Evolutionary conservation across 2,797 vertebrate species (phyloP).

Genomic region (Picus viridis): DNA sequence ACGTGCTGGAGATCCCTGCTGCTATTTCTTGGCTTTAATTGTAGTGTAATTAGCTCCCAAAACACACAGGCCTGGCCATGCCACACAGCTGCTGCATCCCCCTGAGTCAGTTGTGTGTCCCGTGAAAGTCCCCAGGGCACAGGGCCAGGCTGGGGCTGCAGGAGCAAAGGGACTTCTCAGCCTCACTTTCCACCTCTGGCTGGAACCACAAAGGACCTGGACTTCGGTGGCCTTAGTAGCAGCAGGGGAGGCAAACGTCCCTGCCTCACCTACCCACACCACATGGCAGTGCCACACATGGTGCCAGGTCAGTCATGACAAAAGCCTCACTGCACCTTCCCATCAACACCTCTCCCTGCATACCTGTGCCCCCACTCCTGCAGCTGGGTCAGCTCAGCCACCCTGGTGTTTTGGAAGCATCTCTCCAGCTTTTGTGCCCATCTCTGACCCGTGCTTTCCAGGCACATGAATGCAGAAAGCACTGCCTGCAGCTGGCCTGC

Average conservation of each 20-base stretch:
- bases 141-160: background rate
- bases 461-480: background rate
- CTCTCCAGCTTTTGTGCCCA: background rate
- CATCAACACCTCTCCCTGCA: background rate
- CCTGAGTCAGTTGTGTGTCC: background rate
- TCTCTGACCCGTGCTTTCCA: background rate
- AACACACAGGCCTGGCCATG: background rate
- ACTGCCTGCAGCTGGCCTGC: background rate
- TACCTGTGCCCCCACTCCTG: background rate
- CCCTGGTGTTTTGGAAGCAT: rapidly evolving
- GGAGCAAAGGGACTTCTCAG: background rate
- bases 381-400: background rate
- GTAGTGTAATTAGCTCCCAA: background rate
- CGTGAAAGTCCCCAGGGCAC: background rate
- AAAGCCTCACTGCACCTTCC: background rate
- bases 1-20: background rate
- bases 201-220: background rate
- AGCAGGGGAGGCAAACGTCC: background rate
- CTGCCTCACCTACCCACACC: background rate
- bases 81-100: rapidly evolving
- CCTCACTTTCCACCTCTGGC: too few species aligned
- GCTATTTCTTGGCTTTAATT: background rate
- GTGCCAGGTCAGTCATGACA: rapidly evolving
- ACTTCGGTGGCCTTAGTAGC: background rate
- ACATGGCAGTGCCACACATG: background rate